These are phyloP conservation scores for Acanthopagrus latus DNA, from an alignment of 2,797 vertebrate species.

Conservation along the genomic window DNA sequence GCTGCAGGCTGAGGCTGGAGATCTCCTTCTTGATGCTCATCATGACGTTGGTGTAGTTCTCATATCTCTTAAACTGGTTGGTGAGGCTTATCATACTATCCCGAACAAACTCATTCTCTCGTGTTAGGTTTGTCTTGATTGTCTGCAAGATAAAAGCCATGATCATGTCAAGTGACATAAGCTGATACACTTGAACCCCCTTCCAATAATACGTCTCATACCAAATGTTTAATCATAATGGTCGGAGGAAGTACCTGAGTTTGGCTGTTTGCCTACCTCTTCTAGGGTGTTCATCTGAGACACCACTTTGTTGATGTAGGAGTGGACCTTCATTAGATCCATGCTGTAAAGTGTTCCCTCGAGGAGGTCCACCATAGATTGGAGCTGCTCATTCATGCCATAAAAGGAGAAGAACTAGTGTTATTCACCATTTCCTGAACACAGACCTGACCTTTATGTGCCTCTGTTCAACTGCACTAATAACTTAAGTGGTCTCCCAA, in stretches of 20 bases:
- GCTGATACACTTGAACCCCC: not conserved
- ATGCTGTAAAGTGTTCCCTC: constrained; percentile 97
- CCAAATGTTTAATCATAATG: not conserved
- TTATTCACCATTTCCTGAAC: constrained; percentile 43
- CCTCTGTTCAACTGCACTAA: constrained; percentile 32
- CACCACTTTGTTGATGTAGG: constrained; percentile 94
- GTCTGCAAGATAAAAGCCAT: constrained; percentile 82
- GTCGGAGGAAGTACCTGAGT: not conserved
- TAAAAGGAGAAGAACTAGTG: constrained; percentile 43
- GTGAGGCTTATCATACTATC: constrained; percentile 92
- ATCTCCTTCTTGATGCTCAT: constrained; percentile 97
- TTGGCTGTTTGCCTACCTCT: constrained; percentile 86
- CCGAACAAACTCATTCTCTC: constrained; percentile 92
- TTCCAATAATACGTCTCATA: not conserved
- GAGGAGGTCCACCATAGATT: constrained; percentile 96
- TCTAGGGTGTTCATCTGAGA: constrained; percentile 96
- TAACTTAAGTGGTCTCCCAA: constrained; percentile 34
- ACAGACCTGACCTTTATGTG: constrained; percentile 44
- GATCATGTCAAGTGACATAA: not conserved
- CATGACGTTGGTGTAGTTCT: constrained; percentile 97
- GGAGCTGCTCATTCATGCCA: constrained; percentile 86
- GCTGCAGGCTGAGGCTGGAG: constrained; percentile 93
- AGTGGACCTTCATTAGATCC: constrained; percentile 97
- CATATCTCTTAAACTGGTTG: constrained; percentile 92
- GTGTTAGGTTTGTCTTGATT: constrained; percentile 95